Evolutionary conservation across 2,888 invertebrate species (phyloP).

Genomic region (Pyrocoelia pectoralis): DNA sequence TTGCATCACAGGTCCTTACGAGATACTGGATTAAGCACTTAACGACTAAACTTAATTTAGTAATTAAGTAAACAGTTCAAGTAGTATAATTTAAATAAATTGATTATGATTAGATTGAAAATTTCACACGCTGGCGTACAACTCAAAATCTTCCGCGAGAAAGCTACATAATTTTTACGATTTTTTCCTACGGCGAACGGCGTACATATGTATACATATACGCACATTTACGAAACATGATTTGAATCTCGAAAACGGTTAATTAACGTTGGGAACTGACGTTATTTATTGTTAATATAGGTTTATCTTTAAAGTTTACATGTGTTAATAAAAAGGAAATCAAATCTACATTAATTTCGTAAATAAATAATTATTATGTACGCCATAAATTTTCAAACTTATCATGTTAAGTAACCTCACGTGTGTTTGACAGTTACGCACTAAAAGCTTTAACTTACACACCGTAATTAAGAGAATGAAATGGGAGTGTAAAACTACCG

Average conservation of each 20-base stretch:
- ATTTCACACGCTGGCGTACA: too few relatives aligned
- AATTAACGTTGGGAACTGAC: background rate
- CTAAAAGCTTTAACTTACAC: constrained; percentile 21
- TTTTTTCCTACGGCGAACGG: background rate
- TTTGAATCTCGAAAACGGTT: background rate
- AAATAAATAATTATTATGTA: constrained; percentile 14
- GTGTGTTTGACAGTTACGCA: constrained; percentile 20
- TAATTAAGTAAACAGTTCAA: too few relatives aligned
- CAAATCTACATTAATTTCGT: background rate
- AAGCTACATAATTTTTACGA: background rate
- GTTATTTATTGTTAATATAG: background rate
- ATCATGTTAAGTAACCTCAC: constrained; percentile 21
- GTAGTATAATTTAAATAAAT: too few relatives aligned
- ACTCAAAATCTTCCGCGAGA: background rate
- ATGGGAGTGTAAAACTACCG: constrained; percentile 14
- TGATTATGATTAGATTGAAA: too few relatives aligned
- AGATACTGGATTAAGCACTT: too few relatives aligned
- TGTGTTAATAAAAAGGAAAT: background rate
- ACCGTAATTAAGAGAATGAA: constrained; percentile 13
- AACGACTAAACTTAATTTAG: too few relatives aligned
- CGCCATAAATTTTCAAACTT: constrained; percentile 12
- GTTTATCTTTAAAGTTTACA: background rate
- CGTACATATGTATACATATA: background rate
- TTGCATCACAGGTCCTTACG: too few relatives aligned
- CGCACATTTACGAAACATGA: background rate